Evolutionary conservation across 2,113 vertebrate species (phyloP), one percentile per base, ranked within the genome.

Genomic region (Podiceps cristatus): DNA sequence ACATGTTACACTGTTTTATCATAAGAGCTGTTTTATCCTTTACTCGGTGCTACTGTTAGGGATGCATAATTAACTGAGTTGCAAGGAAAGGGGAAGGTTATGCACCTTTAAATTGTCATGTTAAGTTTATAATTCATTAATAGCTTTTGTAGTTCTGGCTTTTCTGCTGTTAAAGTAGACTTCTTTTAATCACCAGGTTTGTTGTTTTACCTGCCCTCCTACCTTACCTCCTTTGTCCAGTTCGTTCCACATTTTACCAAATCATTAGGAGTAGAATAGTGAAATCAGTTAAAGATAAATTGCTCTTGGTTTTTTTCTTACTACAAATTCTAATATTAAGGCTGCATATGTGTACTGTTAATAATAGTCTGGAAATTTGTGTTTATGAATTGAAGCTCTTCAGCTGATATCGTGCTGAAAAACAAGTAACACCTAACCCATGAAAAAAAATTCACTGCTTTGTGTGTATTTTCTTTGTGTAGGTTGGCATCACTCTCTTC

Each of bases 401-500:
- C 17, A 53, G 66, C 45, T 88, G 49, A 37, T 73, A 19, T 1
- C 33, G 13, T 60, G 53, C 24, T 91, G 67, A 86, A 90, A 94
- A 94, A 55, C 67, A 24, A 33, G 1, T 45, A 60, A 44, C 8
- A 19, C 7, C 7, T 59, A 33, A 83, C 9, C 27, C 49, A 9
- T 52, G 42, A 94, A 17, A 56, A 56, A 73, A 73, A 82, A 90
- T 31, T 88, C 86, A 96, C 58, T 84, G 40, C 7, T 75, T 33
- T 50, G 5, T 87, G 15, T 60, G 4, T 76, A 2, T 95, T 17
- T 95, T 95, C 82, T 82, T 88, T 35, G 18, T 82, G n/a, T 96
- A 99, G 99, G 99, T 99, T 85, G 99, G 99, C 95, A 99, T 99
- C 88, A 99, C 99, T 33, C 97, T 99, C 93, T 99, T 99, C 98